These are phyloP conservation scores for Iguana delicatissima DNA, from an alignment of 2,797 vertebrate species.

Conservation along the genomic window DNA sequence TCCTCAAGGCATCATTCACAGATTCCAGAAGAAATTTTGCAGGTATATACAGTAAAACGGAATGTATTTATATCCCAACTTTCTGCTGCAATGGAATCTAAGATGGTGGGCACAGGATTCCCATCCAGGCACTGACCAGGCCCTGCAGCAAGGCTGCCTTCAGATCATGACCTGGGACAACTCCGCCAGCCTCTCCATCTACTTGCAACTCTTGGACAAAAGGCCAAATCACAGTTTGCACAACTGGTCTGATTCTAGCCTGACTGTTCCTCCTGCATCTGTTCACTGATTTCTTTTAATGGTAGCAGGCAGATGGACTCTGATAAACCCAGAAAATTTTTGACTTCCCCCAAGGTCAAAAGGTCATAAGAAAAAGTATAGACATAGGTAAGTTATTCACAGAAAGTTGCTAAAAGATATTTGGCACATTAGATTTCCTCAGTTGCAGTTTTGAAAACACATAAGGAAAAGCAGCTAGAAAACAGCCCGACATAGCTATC, in stretches of 20 bases:
- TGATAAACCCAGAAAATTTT: not conserved
- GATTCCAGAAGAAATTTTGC: not conserved
- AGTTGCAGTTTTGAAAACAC: not conserved
- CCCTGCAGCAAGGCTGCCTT: not conserved
- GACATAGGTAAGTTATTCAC: not conserved
- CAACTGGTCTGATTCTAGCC: not conserved
- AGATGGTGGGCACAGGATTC: not conserved
- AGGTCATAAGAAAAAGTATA: conserved; percentile 11
- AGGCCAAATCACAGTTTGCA: not conserved
- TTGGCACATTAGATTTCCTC: conserved; percentile 7
- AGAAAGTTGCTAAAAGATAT: not conserved
- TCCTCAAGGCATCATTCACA: not conserved
- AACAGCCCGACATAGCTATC: not conserved
- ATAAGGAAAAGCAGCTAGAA: conserved; percentile 1
- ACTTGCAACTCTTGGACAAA: not conserved
- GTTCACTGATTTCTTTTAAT: not conserved
- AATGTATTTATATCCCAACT: not conserved
- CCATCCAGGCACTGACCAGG: not conserved
- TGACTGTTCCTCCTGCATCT: not conserved
- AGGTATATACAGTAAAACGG: not conserved
- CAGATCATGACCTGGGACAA: not conserved
- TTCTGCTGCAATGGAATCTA: not conserved
- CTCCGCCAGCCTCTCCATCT: not conserved
- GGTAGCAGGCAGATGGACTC: not conserved
- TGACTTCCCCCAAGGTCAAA: not conserved